These are phyloP conservation scores for Lasius platythorax DNA, from an alignment of 2,888 invertebrate species.

Conservation along the genomic window DNA sequence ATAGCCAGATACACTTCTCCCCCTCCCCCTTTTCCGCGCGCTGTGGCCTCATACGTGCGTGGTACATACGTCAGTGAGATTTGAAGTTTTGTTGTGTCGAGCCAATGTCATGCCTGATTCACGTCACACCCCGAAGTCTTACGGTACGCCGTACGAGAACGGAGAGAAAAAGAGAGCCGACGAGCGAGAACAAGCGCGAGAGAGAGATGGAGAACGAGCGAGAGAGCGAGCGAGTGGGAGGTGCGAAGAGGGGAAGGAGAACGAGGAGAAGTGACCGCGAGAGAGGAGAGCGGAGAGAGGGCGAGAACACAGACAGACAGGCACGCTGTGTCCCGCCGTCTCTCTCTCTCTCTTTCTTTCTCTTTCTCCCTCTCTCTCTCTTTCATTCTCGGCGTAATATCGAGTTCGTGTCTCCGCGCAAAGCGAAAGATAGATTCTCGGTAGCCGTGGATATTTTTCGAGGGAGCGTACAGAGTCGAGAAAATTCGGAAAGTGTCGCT, in stretches of 20 bases:
- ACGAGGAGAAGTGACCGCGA: constrained; percentile 35
- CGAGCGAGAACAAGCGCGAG: constrained; percentile 41
- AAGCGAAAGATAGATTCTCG: constrained; percentile 24
- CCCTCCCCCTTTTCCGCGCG: constrained; percentile 47
- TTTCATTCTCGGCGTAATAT: constrained; percentile 5
- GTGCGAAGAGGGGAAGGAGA: constrained; percentile 5
- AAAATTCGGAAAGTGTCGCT: background rate
- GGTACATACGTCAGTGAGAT: constrained; percentile 67
- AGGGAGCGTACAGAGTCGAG: background rate
- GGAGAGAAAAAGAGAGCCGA: constrained; percentile 40
- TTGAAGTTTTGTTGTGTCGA: constrained; percentile 78
- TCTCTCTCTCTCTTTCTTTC: constrained; percentile 39
- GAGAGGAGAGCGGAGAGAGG: constrained; percentile 36
- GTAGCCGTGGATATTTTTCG: constrained; percentile 34
- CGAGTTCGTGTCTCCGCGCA: constrained; percentile 10
- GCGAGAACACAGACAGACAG: constrained; percentile 20
- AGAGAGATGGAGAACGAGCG: constrained; percentile 44
- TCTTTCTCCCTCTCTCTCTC: background rate
- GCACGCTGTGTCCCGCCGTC: constrained; percentile 60
- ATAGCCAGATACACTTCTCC: constrained; percentile 83
- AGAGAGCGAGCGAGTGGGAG: constrained; percentile 29
- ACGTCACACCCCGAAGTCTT: constrained; percentile 72
- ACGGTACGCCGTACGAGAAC: constrained; percentile 54
- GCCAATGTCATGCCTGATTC: constrained; percentile 81
- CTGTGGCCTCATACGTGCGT: constrained; percentile 30